These are phyloP conservation scores for Syngnathus typhle DNA, from an alignment of 2,113 vertebrate species.

Conservation along the genomic window DNA sequence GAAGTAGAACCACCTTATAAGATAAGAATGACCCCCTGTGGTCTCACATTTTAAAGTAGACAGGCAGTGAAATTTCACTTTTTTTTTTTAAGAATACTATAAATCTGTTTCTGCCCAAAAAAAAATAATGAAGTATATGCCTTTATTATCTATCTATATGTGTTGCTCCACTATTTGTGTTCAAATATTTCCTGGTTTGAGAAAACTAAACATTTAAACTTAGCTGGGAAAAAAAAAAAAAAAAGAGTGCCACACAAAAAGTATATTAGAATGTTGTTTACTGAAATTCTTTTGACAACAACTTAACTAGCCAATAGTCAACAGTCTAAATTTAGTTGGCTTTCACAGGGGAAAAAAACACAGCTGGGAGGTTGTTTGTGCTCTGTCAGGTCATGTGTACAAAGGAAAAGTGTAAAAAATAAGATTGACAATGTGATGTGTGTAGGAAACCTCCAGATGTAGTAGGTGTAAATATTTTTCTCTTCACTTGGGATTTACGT, in stretches of 20 bases:
- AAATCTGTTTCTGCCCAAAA: too few species aligned
- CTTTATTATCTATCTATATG: too few species aligned
- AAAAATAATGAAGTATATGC: too few species aligned
- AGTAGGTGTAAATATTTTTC: background rate
- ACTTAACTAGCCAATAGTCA: conserved; percentile 22
- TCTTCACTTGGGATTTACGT: background rate
- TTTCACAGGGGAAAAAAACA: conserved; percentile 50
- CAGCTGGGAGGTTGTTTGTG: conserved; percentile 65
- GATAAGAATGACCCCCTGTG: too few species aligned
- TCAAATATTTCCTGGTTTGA: too few species aligned
- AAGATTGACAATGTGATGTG: background rate
- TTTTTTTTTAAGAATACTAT: too few species aligned
- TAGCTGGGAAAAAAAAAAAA: too few species aligned
- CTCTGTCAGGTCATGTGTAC: conserved; percentile 49
- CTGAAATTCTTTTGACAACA: conserved; percentile 17
- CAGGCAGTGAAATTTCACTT: too few species aligned
- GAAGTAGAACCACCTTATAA: conserved; percentile 45
- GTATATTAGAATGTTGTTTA: background rate
- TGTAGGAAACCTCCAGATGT: background rate
- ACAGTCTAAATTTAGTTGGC: conserved; percentile 57
- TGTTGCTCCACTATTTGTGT: too few species aligned
- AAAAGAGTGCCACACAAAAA: too few species aligned
- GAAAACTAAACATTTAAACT: too few species aligned
- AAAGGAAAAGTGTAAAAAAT: conserved; percentile 24
- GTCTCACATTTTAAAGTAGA: too few species aligned